Base-by-base conservation (phyloP, 2,113 vertebrate species). In the Mirounga angustirostris region DNA sequence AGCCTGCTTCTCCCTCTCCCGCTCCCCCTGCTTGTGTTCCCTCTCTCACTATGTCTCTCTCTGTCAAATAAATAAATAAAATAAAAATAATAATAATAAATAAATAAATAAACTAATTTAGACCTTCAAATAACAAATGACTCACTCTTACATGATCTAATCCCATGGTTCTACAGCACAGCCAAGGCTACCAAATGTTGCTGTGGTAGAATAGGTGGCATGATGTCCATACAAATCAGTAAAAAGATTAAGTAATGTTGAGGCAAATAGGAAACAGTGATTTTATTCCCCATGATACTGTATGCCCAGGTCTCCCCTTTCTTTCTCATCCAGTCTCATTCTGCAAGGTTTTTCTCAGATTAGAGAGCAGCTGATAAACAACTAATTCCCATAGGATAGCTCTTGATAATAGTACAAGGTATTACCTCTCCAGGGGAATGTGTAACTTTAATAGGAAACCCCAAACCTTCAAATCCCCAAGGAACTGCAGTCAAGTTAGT, bases 401-500 rank as follows among this genome's bases (percentile, higher is more conserved):
- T 95, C 79, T 74, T 87, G 95, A 89, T 89, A 92, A 91, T 24
- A 89, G 36, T 52, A 93, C 28, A 84, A 96, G 67, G 65, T 91
- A 69, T 92, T 95, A 61, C 19, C 46, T 97, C 65, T 95, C 46
- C 50, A 92, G 43, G n/a, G 33, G 30, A 88, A 63, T 80, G n/a
- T 86, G 33, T 79, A 78, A 71, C 71, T 94, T 97, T 84, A 97
- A 93, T 16, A 94, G 50, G 86, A 96, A 98, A 94, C 24, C 2
- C 40, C 96, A 94, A 97, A 93, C 52, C 82, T 97, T 96, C 61
- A 93, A 91, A 93, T 89, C 67, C n/a, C 82, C 78, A 94, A 79
- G 73, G 65, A 96, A 91, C 0, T 79, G 46, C 36, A 82, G 73
- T 65, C 73, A 95, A 81, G 63, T 96, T 93, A 76, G 76, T 30